A percentile compares a stretch with the other conserved stretches of the same genome.
These are phyloP conservation scores for Daphoenositta chrysoptera DNA, from an alignment of 2,113 vertebrate species.

Conservation along the genomic window DNA sequence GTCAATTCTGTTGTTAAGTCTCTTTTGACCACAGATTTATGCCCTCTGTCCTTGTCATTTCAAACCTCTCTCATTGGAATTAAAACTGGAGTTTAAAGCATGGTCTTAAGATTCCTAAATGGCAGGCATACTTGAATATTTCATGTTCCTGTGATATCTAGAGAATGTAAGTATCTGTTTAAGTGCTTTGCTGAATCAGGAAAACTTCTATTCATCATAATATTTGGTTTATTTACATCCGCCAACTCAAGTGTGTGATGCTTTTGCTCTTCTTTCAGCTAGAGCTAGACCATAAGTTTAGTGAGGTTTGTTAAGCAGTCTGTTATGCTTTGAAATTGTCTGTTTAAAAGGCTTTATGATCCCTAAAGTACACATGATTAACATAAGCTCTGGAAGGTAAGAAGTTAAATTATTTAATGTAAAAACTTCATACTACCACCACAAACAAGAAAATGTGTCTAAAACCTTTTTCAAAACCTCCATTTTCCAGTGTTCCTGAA, in stretches of 20 bases:
- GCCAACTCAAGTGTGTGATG: not conserved
- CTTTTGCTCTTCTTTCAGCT: not conserved
- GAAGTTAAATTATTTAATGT: not conserved
- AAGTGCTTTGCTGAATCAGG: not conserved
- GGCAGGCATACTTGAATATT: not conserved
- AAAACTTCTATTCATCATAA: not conserved
- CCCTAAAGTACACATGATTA: not conserved
- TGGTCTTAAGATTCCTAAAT: not conserved
- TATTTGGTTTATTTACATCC: not conserved
- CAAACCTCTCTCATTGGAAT: not conserved
- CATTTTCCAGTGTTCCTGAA: not conserved
- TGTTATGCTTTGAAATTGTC: conserved; percentile 14
- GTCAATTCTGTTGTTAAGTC: not conserved
- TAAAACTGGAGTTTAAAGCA: not conserved
- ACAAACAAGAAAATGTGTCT: not conserved
- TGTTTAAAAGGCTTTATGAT: not conserved
- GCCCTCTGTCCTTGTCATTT: not conserved
- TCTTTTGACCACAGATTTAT: not conserved
- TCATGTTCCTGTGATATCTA: not conserved
- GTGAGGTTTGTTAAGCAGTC: not conserved
- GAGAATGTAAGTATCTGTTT: not conserved
- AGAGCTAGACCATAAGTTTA: not conserved
- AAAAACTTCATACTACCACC: not conserved
- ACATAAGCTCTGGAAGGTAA: not conserved
- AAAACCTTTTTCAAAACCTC: not conserved